These are phyloP conservation scores for Sicus ferrugineus DNA, from an alignment of 2,888 invertebrate genomes.

Conservation along the genomic window DNA sequence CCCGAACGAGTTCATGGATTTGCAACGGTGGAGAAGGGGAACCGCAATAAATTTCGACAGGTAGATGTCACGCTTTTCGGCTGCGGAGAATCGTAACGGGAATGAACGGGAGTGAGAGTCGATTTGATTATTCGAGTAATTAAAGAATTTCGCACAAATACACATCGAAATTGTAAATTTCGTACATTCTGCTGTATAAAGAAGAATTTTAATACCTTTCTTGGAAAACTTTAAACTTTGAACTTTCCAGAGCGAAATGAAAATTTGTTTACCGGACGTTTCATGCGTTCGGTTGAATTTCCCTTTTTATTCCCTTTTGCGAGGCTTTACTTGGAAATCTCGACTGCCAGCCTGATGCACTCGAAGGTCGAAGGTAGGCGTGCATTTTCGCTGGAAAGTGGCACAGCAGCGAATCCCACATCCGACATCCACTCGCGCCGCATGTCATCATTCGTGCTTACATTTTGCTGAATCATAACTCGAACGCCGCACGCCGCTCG, in stretches of 20 bases:
- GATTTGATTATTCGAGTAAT: not conserved
- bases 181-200: no score
- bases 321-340: no score
- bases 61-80: not conserved
- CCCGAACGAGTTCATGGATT: conserved; percentile 15
- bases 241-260: not conserved
- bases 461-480: conserved; percentile 11
- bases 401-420: no score
- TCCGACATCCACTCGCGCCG: not conserved
- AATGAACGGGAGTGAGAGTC: not conserved
- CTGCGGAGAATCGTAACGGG: not conserved
- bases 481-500: not conserved
- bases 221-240: no score
- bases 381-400: not conserved
- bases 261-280: no score
- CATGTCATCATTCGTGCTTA: not conserved
- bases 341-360: no score
- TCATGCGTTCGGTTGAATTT: no score
- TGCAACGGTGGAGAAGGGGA: not conserved
- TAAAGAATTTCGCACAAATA: not conserved
- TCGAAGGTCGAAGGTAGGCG: not conserved
- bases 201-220: no score
- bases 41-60: not conserved
- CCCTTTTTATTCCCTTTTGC: no score
- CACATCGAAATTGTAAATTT: no score